phyloP scores from a whole-genome alignment of 37 sponge, comb jelly and placozoan species.

The Tethya wilhelma region DNA sequence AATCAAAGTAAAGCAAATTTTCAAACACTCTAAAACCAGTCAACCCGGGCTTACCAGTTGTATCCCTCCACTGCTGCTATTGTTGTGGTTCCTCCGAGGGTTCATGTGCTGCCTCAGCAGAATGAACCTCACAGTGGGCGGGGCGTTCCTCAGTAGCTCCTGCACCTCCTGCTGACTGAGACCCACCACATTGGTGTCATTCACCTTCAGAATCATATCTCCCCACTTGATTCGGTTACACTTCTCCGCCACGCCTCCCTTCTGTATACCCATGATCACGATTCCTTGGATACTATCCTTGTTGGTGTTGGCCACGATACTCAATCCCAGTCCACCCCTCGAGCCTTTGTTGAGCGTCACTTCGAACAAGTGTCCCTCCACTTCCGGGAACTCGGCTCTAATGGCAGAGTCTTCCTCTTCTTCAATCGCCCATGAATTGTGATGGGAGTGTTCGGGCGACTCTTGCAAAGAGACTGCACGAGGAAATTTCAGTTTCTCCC shows the following conservation, averaged over 20 bases:
- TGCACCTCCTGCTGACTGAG: conserved; percentile 59
- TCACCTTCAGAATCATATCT: conserved; percentile 83
- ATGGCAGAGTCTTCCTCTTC: conserved; percentile 52
- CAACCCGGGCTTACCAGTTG: background rate
- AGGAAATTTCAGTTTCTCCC: background rate
- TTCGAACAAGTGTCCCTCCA: conserved; percentile 67
- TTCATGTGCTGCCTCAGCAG: conserved; percentile 47
- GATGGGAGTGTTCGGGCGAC: conserved; percentile 51
- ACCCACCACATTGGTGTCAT: conserved; percentile 62
- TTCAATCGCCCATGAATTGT: conserved; percentile 71
- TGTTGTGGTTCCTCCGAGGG: too few species aligned
- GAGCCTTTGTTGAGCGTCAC: conserved; percentile 63
- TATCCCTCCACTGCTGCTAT: background rate
- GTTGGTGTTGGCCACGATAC: conserved; percentile 53
- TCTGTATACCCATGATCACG: conserved; percentile 66
- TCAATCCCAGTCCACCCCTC: conserved; percentile 60
- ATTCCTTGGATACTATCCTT: conserved; percentile 47
- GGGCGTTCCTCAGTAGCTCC: conserved; percentile 47
- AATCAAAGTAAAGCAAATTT: too few species aligned
- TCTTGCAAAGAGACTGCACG: background rate
- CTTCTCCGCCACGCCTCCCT: conserved; percentile 77
- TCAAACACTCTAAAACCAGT: too few species aligned
- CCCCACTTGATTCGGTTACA: conserved; percentile 67
- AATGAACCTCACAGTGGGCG: conserved; percentile 66
- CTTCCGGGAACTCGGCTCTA: conserved; percentile 56